Conservation (phyloP, 2,888 invertebrate species). For the Ellobium chinense region DNA sequence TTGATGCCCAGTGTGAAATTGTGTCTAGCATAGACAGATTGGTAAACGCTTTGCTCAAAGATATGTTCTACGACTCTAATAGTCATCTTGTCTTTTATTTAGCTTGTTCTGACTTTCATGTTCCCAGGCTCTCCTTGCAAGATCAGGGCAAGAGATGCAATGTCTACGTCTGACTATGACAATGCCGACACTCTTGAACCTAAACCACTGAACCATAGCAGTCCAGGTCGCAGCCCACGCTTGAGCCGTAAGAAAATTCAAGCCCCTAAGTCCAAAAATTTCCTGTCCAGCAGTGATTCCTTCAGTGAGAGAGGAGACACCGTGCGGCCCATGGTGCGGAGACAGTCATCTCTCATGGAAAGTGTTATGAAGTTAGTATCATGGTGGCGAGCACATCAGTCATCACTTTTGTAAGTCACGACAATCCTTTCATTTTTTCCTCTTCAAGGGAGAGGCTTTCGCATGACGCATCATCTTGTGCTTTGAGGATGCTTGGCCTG, state of each 20-base stretch:
- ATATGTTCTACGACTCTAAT: too few species aligned
- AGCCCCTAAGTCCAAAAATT: neutral
- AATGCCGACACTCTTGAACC: conserved; percentile 37
- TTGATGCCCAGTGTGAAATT: too few species aligned
- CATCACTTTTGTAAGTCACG: too few species aligned
- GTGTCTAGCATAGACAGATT: too few species aligned
- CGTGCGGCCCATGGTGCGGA: neutral
- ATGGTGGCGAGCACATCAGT: neutral
- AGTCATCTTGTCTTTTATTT: too few species aligned
- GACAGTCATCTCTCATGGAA: conserved; percentile 45
- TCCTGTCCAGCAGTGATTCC: neutral
- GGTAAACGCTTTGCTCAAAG: too few species aligned
- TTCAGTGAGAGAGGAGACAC: neutral
- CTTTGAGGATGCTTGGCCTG: too few species aligned
- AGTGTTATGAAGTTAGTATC: conserved; percentile 40
- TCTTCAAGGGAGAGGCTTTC: too few species aligned
- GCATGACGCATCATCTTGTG: too few species aligned
- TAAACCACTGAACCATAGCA: neutral
- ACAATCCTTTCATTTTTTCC: too few species aligned
- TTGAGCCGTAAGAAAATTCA: neutral
- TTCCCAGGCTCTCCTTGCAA: conserved; percentile 16
- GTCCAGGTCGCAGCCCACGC: conserved; percentile 25
- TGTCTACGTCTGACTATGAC: conserved; percentile 17
- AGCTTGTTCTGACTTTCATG: too few species aligned
- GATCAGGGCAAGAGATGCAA: neutral